These are phyloP conservation scores for Octodon degus DNA, from an alignment of 2,113 vertebrate genomes.

Conservation along the genomic window DNA sequence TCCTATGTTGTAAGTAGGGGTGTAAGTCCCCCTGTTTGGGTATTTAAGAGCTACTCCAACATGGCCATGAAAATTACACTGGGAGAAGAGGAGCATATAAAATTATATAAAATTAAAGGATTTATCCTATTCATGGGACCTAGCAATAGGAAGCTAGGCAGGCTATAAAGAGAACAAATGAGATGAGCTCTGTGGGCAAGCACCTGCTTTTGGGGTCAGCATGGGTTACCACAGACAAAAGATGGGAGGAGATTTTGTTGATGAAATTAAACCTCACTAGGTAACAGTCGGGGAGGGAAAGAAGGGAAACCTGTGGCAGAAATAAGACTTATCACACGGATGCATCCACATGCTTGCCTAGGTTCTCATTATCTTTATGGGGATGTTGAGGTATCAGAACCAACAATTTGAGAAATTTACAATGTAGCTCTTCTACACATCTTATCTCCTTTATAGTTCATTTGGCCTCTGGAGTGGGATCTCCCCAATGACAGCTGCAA, in stretches of 20 bases:
- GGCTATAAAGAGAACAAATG: not conserved
- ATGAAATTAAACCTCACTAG: not conserved
- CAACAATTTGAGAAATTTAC: not conserved
- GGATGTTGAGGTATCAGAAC: not conserved
- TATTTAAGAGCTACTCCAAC: not conserved
- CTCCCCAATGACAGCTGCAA: not conserved
- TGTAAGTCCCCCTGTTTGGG: not conserved
- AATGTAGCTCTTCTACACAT: not conserved
- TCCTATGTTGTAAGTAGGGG: not conserved
- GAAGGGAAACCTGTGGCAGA: not conserved
- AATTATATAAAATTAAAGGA: not conserved
- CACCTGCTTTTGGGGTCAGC: too few relatives aligned
- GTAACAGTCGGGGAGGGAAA: not conserved
- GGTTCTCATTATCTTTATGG: not conserved
- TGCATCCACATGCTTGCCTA: not conserved
- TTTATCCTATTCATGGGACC: not conserved
- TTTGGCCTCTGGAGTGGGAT: not conserved
- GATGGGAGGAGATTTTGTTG: not conserved
- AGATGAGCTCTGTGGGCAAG: not conserved
- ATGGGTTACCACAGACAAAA: not conserved
- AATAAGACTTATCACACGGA: not conserved
- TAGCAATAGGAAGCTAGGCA: not conserved
- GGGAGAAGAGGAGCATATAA: too few relatives aligned
- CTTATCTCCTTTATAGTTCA: not conserved
- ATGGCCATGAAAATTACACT: not conserved